Evolutionary conservation across 1,140 invertebrate genomes (phyloP).

Genomic region (Rhopalosiphum maidis): DNA sequence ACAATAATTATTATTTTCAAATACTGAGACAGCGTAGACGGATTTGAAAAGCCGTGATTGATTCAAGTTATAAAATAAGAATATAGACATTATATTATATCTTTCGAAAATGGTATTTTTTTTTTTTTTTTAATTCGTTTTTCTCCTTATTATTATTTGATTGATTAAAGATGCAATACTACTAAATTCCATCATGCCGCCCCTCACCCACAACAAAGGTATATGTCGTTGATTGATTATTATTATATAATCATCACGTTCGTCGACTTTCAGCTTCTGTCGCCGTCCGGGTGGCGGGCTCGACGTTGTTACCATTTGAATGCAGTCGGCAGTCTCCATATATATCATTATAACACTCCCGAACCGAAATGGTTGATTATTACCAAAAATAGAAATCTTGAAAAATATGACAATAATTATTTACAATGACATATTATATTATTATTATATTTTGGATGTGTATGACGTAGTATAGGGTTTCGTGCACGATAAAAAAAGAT

Average conservation of each 20-base stretch:
- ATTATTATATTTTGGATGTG: background rate
- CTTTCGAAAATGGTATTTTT: background rate
- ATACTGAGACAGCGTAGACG: background rate
- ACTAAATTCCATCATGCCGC: background rate
- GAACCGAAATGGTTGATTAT: background rate
- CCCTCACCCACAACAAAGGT: background rate
- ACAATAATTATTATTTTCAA: background rate
- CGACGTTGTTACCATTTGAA: background rate
- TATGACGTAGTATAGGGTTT: background rate
- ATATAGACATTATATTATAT: background rate
- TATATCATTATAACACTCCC: background rate
- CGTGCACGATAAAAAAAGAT: background rate
- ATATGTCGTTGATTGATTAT: background rate
- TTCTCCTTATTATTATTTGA: background rate
- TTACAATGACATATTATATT: background rate
- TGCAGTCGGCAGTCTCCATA: background rate
- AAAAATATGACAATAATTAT: background rate
- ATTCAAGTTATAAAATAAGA: background rate
- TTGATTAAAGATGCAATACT: conserved; percentile 4
- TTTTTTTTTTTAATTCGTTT: background rate
- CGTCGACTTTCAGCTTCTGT: background rate
- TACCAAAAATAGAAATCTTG: background rate
- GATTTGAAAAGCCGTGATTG: background rate
- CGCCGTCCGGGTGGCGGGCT: background rate
- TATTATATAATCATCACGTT: background rate